Percentiles rank a stretch among this genome's conserved stretches.
phyloP scores from a whole-genome alignment of 2,113 vertebrate genomes.

The Manacus vitellinus region DNA sequence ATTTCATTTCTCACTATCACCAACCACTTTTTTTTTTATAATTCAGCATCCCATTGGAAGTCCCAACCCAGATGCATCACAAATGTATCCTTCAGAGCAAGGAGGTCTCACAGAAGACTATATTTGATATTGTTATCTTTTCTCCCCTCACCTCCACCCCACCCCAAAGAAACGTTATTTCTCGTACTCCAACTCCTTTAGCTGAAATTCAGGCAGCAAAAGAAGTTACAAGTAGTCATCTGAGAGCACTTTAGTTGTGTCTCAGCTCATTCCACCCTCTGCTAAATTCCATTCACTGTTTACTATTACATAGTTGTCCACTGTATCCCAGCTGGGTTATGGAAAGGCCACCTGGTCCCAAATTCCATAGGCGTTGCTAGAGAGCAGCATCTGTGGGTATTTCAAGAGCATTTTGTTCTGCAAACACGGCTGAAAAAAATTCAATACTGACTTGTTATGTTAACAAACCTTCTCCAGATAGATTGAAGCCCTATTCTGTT shows the following conservation, averaged over 20 bases:
- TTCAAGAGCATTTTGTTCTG: background rate
- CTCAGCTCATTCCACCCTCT: background rate
- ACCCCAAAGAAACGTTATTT: background rate
- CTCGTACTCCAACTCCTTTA: background rate
- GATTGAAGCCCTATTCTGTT: background rate
- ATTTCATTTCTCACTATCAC: conserved; percentile 23
- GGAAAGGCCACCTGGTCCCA: background rate
- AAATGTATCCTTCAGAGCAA: background rate
- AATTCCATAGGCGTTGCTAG: background rate
- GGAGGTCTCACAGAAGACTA: background rate
- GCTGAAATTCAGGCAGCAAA: background rate
- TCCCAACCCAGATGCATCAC: background rate
- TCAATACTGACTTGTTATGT: background rate
- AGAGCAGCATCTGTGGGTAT: background rate
- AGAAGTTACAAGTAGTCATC: background rate
- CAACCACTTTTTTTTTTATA: background rate
- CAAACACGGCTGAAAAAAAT: background rate
- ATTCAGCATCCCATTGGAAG: background rate
- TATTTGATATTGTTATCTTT: background rate
- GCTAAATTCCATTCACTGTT: background rate
- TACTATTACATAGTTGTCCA: background rate
- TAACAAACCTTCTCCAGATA: background rate
- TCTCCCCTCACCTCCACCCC: background rate
- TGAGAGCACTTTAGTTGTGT: background rate
- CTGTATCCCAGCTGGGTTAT: background rate